These are phyloP conservation scores for Centropristis striata DNA, from an alignment of 2,113 vertebrate species.

Conservation along the genomic window DNA sequence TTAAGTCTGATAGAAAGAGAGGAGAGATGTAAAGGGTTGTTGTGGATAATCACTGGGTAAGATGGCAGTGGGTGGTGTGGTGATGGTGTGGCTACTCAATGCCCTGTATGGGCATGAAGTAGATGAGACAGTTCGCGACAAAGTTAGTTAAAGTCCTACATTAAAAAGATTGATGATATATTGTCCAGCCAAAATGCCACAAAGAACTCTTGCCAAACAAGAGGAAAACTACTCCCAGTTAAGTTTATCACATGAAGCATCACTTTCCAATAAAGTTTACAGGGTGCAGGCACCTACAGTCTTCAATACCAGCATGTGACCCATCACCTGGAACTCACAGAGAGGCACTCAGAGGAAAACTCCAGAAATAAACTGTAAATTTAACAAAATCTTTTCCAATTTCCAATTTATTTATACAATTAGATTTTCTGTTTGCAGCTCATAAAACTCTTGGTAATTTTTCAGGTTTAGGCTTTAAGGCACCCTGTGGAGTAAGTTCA, in stretches of 20 bases:
- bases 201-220: neutral
- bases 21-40: neutral
- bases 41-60: neutral
- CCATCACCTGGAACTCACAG: neutral
- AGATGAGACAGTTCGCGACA: conserved; percentile 4
- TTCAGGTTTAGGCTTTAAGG: neutral
- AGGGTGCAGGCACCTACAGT: neutral
- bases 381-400: neutral
- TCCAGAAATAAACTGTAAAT: neutral
- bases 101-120: neutral
- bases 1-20: neutral
- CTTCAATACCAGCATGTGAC: neutral
- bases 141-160: neutral
- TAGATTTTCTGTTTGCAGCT: neutral
- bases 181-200: neutral
- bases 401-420: neutral
- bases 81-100: neutral
- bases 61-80: neutral
- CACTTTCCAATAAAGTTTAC: conserved; percentile 1
- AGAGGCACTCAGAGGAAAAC: no score
- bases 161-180: neutral
- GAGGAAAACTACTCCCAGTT: neutral
- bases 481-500: neutral
- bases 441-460: neutral
- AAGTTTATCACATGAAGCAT: neutral